A percentile compares a stretch with the other conserved stretches of the same genome.
phyloP scores from a whole-genome alignment of 2,797 vertebrate species.

The Lutjanus campechanus region DNA sequence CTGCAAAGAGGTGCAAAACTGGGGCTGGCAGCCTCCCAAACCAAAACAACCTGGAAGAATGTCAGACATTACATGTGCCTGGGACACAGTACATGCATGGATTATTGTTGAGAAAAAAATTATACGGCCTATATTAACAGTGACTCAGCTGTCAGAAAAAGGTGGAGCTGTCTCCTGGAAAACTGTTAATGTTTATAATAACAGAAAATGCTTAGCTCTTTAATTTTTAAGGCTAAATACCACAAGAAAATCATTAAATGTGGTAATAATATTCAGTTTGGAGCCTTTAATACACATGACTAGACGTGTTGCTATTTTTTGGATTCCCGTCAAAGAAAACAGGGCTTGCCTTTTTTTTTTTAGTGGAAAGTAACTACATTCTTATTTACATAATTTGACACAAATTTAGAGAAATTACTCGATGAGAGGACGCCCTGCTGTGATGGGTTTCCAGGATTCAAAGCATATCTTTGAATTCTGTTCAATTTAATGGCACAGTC shows the following conservation, averaged over 20 bases:
- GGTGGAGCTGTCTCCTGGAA: constrained; percentile 38
- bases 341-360: not conserved
- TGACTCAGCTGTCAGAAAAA: constrained; percentile 53
- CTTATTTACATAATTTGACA: constrained; percentile 54
- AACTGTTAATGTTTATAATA: constrained; percentile 37
- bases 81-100: constrained; percentile 79
- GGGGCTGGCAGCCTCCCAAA: constrained; percentile 86
- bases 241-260: constrained; percentile 22
- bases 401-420: constrained; percentile 45
- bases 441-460: constrained; percentile 40
- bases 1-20: constrained; percentile 89
- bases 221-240: constrained; percentile 39
- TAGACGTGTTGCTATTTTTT: constrained; percentile 26
- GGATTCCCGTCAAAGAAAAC: constrained; percentile 37
- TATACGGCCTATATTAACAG: constrained; percentile 51
- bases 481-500: constrained; percentile 15
- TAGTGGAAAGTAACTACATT: constrained; percentile 25
- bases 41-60: constrained; percentile 88
- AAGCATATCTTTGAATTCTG: constrained; percentile 36
- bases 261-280: constrained; percentile 19
- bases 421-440: constrained; percentile 25
- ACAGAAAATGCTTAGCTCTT: constrained; percentile 29
- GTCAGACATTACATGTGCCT: constrained; percentile 85
- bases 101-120: constrained; percentile 75
- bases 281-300: constrained; percentile 10